Base-by-base conservation (phyloP, 2,888 invertebrate species). In the Tetragonisca angustula region DNA sequence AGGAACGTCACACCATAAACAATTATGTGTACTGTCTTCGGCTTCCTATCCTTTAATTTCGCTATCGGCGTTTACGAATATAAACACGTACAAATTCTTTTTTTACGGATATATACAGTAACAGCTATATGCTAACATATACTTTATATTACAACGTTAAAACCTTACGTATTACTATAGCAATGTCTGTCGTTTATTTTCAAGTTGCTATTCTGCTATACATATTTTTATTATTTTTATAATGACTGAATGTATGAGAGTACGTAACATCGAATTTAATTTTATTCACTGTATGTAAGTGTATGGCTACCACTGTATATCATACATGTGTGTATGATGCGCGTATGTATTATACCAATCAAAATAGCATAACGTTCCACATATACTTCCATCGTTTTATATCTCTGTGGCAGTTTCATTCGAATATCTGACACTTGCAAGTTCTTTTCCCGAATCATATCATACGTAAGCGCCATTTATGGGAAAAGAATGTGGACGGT, bases 11-110 rank as follows among this genome's bases (percentile, higher is more conserved):
- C 15, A n/a, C 6, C 17, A 21, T 24, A 2, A 5, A 59, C n/a
- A 59, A 59, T 4, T n/a, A 59, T 15, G n/a, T 59, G n/a, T 59
- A 59, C 15, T n/a, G 15, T 59, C 9, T 43, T 43, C 9, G 56
- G 56, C 56, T 59, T 59, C 56, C 56, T 32, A n/a, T 36, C 21
- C n/a, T 36, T 72, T 67, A n/a, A 9, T 70, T 54, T 70, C 32
- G 9, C 9, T 32, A 27, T 68, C 19, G 4, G 21, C 36, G 36
- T 27, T 62, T 62, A 27, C 19, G 15, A 56, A 62, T 62, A 17
- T 27, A 19, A 32, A 50, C 5, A 36, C 32, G 36, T 24, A 9
- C 24, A 61, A 43, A 43, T 43, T 24, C 24, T 21, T 21, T 19
- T 36, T 21, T n/a, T 21, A 27, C 61, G 27, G 36, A 52, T 19